Evolutionary conservation across 2,113 vertebrate genomes (phyloP).

Genomic region (Atherinomorus stipes): DNA sequence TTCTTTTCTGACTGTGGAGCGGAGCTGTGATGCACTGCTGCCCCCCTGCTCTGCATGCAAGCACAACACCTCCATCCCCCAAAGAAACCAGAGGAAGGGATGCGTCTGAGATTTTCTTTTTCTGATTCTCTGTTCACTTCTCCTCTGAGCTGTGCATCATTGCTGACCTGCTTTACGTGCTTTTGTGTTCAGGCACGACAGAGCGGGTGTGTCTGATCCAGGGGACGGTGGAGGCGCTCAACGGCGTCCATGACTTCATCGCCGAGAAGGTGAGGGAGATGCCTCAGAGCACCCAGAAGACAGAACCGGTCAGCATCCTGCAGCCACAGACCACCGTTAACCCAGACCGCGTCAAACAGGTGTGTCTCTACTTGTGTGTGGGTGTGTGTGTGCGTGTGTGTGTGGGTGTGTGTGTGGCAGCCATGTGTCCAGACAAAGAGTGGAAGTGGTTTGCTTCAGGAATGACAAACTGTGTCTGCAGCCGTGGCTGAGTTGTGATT

Average conservation of each 20-base stretch:
- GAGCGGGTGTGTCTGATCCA: constrained; percentile 94
- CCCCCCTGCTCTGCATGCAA: constrained; percentile 15
- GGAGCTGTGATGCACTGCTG: constrained; percentile 12
- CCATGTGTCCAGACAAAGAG: background rate
- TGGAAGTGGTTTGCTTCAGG: background rate
- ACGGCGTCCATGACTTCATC: constrained; percentile 93
- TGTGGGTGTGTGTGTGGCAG: constrained; percentile 3
- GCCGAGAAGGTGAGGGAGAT: constrained; percentile 95
- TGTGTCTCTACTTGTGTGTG: constrained; percentile 28
- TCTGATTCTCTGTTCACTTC: too few relatives aligned
- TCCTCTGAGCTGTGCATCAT: too few relatives aligned
- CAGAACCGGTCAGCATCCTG: constrained; percentile 91
- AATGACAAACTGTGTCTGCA: constrained; percentile 11
- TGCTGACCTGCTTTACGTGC: background rate
- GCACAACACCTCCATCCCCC: background rate
- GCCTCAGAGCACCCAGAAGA: constrained; percentile 92
- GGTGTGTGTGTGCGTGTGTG: constrained; percentile 7
- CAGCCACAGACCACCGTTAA: constrained; percentile 95
- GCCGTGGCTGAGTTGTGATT: constrained; percentile 27
- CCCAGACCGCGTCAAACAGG: constrained; percentile 95
- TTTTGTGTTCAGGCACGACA: constrained; percentile 88
- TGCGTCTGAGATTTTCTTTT: too few relatives aligned
- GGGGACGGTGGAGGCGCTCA: constrained; percentile 92
- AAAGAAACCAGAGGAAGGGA: background rate
- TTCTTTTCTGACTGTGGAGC: constrained; percentile 2